A percentile compares a stretch with the other conserved stretches of the same genome.
phyloP scores from a whole-genome alignment of 37 sponge, comb jelly and placozoan genomes.

The Beroe ovata region DNA sequence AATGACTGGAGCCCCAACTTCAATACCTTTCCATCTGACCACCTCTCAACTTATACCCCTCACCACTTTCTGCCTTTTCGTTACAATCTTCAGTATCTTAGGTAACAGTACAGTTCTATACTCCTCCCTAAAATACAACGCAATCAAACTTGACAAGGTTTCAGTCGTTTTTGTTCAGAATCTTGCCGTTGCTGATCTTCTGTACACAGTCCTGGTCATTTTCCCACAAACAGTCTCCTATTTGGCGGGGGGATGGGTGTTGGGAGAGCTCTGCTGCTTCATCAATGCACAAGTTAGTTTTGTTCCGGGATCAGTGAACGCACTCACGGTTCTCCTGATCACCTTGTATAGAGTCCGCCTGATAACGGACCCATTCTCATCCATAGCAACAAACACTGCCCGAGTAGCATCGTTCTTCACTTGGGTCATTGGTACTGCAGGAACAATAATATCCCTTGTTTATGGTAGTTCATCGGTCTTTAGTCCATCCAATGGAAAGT shows the following conservation, averaged over 20 bases:
- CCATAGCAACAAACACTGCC: background rate
- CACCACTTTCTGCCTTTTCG: background rate
- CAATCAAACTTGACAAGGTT: conserved; percentile 36
- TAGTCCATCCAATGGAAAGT: conserved; percentile 2
- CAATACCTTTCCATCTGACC: background rate
- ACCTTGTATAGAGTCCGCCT: conserved; percentile 7
- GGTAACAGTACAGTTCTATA: conserved; percentile 42
- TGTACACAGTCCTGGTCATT: conserved; percentile 26
- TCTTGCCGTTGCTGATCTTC: conserved; percentile 43
- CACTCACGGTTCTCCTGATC: conserved; percentile 34
- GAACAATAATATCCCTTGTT: conserved; percentile 13
- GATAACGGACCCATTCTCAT: background rate
- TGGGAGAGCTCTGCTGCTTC: conserved; percentile 24
- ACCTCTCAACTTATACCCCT: conserved; percentile 12
- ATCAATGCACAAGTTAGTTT: conserved; percentile 3
- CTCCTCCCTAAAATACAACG: conserved; percentile 48
- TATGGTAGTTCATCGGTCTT: background rate
- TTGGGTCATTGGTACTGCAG: conserved; percentile 1
- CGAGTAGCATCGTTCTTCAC: background rate
- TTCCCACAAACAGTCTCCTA: conserved; percentile 20
- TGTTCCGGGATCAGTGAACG: conserved; percentile 22
- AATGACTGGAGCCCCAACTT: too few relatives aligned
- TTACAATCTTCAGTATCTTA: background rate
- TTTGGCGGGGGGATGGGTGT: conserved; percentile 8
- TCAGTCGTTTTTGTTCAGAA: conserved; percentile 1